A percentile compares a stretch with the other conserved stretches of the same genome.
Conservation (phyloP, 1,140 invertebrate genomes). For the Charaxes varanes region DNA sequence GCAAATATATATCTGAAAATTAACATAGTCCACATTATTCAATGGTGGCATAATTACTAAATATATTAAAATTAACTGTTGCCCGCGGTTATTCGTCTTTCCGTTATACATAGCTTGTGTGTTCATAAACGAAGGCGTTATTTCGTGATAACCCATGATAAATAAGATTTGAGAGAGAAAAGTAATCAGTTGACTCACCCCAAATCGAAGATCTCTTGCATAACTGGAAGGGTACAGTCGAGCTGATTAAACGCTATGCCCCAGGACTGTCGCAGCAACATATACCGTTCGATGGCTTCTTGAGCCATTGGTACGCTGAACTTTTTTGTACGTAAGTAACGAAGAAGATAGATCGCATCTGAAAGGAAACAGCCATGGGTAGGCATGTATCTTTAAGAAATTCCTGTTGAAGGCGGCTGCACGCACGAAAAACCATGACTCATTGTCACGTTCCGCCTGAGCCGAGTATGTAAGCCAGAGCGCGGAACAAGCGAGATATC, state of each 20-base stretch:
- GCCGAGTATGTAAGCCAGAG: too few relatives aligned
- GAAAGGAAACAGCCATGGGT: too few relatives aligned
- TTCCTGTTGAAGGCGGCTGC: too few relatives aligned
- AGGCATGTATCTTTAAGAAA: too few relatives aligned
- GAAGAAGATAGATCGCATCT: constrained; percentile 85
- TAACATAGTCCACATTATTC: neutral
- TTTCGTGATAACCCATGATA: too few relatives aligned
- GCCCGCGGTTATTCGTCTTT: too few relatives aligned
- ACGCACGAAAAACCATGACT: too few relatives aligned
- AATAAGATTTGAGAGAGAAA: constrained; percentile 11
- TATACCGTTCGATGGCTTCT: constrained; percentile 86
- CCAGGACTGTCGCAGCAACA: constrained; percentile 84
- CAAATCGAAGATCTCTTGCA: constrained; percentile 81
- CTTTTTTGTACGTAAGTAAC: constrained; percentile 88
- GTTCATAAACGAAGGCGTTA: too few relatives aligned
- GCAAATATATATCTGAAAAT: constrained; percentile 81
- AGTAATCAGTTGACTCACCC: constrained; percentile 73
- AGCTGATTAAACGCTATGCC: constrained; percentile 83
- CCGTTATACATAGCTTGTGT: too few relatives aligned
- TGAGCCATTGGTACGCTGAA: constrained; percentile 88
- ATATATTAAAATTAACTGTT: neutral
- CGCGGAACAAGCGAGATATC: too few relatives aligned
- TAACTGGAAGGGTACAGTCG: constrained; percentile 80
- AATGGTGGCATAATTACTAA: neutral
- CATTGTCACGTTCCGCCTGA: too few relatives aligned